Percentiles rank a stretch among this genome's conserved stretches.
phyloP scores from a whole-genome alignment of 2,797 vertebrate species.

The Botia kubotai region DNA sequence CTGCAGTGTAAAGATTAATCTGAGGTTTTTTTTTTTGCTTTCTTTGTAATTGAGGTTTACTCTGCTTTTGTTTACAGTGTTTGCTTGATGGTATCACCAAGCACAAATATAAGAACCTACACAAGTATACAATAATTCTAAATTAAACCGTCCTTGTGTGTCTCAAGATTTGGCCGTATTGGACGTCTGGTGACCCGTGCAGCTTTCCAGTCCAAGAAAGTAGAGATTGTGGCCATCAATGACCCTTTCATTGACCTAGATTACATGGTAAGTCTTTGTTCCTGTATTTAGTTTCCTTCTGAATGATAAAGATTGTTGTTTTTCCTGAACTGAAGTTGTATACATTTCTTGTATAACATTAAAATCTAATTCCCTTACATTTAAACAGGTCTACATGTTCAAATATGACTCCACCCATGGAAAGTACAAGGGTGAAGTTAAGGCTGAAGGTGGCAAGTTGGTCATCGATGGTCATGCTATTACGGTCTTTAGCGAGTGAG shows the following conservation, averaged over 20 bases:
- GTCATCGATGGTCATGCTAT: conserved; percentile 88
- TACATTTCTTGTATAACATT: not conserved
- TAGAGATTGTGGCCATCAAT: conserved; percentile 92
- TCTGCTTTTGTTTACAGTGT: no score
- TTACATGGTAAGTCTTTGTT: conserved; percentile 88
- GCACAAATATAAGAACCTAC: no score
- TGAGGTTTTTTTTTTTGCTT: no score
- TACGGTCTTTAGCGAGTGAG: conserved; percentile 93
- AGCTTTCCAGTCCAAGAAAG: conserved; percentile 79
- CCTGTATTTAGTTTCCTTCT: not conserved
- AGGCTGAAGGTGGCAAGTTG: conserved; percentile 88
- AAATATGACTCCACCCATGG: conserved; percentile 97
- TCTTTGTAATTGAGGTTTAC: no score
- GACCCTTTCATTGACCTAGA: conserved; percentile 97
- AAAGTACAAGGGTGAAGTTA: conserved; percentile 87
- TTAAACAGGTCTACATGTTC: conserved; percentile 94
- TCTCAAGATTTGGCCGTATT: conserved; percentile 92
- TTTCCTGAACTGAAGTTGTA: not conserved
- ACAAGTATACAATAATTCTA: no score
- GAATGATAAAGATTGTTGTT: not conserved
- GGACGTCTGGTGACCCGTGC: conserved; percentile 94
- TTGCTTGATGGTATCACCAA: no score
- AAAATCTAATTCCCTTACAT: not conserved
- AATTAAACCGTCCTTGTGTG: not conserved
- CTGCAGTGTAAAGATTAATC: not conserved